Base-by-base conservation (phyloP, 2,797 vertebrate genomes). In the Peromyscus melanophrys region DNA sequence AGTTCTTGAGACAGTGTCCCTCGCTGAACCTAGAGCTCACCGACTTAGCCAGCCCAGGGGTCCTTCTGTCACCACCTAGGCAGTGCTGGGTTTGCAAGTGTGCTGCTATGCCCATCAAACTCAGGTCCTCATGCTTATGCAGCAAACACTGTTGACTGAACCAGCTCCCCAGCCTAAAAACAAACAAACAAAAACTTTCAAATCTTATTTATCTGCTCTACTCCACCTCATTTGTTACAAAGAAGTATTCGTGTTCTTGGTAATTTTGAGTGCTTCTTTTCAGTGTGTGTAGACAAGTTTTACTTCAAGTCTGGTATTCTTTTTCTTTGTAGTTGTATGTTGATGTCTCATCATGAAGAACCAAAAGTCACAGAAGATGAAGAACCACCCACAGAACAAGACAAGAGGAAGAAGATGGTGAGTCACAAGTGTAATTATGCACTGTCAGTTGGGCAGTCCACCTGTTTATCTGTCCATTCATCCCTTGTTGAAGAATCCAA, bases 331-430 rank as follows among this genome's bases (percentile, higher is more conserved):
- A 99, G 99, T 98, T 99, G 99, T 98, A 99, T 99, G 99, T 98
- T 99, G 98, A 99, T 99, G 98, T 99, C 98, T 98, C 98, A 99
- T 98, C 99, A 99, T 98, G 99, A 99, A 98, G 99, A 99, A 96
- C 99, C 99, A 43, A 99, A 99, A 97, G 98, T 98, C 95, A 99
- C 99, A 96, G 99, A 99, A 77, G 99, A 99, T 95, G 98, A 98
- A 95, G 99, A 99, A 96, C 99, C 99, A 76, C 99, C 99, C 40
- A 99, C 99, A 87, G 99, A 99, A 96, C 99, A 99, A 98, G 99
- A 99, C 98, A 99, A 99, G 98, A 99, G 99, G 98, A 99, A 99
- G 99, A 99, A 99, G 98, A 98, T 99, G 96, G 99, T 99, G 98
- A 98, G 98, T 99, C 95, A 96, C 16, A 40, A 89, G 83, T 17